These are phyloP conservation scores for Gnathonemus longibarbis DNA, from an alignment of 2,113 vertebrate genomes.

Conservation along the genomic window DNA sequence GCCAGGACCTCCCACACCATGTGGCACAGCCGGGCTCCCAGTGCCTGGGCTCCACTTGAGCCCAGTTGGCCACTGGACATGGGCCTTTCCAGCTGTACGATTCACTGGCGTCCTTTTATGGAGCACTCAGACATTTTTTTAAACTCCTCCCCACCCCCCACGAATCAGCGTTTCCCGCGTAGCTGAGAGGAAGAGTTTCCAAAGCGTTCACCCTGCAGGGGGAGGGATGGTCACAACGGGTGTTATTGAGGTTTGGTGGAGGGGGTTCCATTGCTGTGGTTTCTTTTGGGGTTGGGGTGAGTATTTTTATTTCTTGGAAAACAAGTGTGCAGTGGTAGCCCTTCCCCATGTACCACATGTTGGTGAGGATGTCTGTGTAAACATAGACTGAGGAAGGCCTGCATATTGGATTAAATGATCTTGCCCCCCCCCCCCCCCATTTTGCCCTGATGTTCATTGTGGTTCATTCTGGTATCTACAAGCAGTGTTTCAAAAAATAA, in stretches of 20 bases:
- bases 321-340: slow-evolving; percentile 37
- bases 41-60: slow-evolving; percentile 34
- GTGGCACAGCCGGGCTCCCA: neutral
- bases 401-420: neutral
- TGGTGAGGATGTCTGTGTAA: neutral
- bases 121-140: neutral
- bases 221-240: neutral
- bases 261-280: neutral
- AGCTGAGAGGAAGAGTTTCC: slow-evolving; percentile 3
- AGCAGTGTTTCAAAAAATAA: neutral
- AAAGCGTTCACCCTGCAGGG: neutral
- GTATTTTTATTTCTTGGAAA: slow-evolving; percentile 38
- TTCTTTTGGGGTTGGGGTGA: slow-evolving; percentile 41
- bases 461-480: neutral
- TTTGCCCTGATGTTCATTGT: neutral
- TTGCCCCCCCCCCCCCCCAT: neutral
- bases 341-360: slow-evolving; percentile 31
- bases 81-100: slow-evolving; percentile 34
- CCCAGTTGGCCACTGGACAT: slow-evolving; percentile 28
- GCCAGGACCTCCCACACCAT: neutral
- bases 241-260: neutral
- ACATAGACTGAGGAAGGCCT: neutral
- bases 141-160: neutral
- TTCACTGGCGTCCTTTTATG: slow-evolving; percentile 34
- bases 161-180: neutral